Percentiles rank a stretch among this genome's conserved stretches.
These are phyloP conservation scores for Eristalis intricaria DNA, from an alignment of 2,888 invertebrate species.

Conservation along the genomic window DNA sequence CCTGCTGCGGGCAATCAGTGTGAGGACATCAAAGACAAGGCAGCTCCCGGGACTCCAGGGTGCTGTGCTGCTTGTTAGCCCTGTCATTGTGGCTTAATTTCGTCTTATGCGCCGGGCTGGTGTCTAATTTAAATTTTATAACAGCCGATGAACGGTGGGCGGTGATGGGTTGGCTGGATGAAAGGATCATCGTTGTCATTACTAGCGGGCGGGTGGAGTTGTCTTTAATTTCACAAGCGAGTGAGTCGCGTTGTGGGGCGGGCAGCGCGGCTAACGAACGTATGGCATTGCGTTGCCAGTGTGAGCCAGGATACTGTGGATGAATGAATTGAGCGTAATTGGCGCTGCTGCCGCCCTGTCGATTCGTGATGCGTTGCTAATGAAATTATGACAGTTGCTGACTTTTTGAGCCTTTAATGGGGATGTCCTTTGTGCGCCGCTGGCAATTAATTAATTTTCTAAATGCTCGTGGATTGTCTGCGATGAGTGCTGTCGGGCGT, in stretches of 20 bases:
- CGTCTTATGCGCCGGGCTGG: constrained; percentile 9
- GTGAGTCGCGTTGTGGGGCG: constrained; percentile 15
- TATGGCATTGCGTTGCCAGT: not conserved
- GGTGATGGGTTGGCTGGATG: not conserved
- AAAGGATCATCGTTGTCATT: constrained; percentile 40
- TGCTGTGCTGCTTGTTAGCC: constrained; percentile 3
- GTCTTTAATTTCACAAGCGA: constrained; percentile 55
- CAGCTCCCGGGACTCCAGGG: not conserved
- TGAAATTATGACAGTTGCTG: constrained; percentile 54
- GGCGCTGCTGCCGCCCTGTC: constrained; percentile 28
- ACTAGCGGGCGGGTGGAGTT: constrained; percentile 7
- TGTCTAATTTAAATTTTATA: constrained; percentile 56
- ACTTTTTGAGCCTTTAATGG: constrained; percentile 51
- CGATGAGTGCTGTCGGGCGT: not conserved
- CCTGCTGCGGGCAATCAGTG: constrained; percentile 17
- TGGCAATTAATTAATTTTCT: constrained; percentile 39
- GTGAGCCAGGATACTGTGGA: not conserved
- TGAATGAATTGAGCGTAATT: constrained; percentile 48
- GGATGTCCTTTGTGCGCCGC: constrained; percentile 4
- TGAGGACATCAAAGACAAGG: constrained; percentile 33
- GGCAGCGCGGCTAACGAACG: not conserved
- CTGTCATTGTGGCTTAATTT: constrained; percentile 49
- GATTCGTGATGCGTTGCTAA: constrained; percentile 57
- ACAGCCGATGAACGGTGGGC: constrained; percentile 2
- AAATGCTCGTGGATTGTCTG: constrained; percentile 18